These are phyloP conservation scores for Cheirogaleus major DNA, from an alignment of 2,797 vertebrate genomes.

Conservation along the genomic window DNA sequence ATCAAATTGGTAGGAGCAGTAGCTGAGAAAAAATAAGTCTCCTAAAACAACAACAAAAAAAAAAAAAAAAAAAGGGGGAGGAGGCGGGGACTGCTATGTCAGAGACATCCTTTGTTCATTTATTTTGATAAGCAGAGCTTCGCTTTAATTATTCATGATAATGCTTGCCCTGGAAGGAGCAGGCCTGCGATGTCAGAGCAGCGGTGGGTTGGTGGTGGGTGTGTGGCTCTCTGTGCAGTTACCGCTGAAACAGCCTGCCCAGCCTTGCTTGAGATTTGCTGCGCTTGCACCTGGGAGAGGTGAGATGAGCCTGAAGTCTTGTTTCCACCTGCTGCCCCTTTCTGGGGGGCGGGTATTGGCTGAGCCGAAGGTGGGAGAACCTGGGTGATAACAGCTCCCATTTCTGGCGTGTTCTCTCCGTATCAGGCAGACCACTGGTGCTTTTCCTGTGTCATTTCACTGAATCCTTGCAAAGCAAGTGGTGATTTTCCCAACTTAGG, in stretches of 20 bases:
- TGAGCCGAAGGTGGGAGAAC: not conserved
- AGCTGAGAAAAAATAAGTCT: constrained; percentile 20
- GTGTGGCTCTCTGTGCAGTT: not conserved
- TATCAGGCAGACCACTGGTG: not conserved
- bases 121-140: constrained; percentile 70
- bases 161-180: constrained; percentile 37
- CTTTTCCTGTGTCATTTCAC: not conserved
- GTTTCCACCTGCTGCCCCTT: not conserved
- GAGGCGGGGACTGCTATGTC: not conserved
- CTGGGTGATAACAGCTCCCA: not conserved
- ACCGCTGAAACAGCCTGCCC: not conserved
- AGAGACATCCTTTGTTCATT: constrained; percentile 71
- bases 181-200: not conserved
- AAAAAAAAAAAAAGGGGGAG: not conserved
- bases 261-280: not conserved
- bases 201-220: not conserved
- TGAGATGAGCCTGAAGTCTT: not conserved
- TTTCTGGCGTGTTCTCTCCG: not conserved
- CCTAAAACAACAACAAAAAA: not conserved
- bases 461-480: not conserved
- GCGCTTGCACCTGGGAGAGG: not conserved
- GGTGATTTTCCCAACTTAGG: not conserved
- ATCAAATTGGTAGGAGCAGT: constrained; percentile 27
- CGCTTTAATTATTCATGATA: constrained; percentile 74
- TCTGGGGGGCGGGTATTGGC: not conserved